These are phyloP conservation scores for Electrophaes corylata DNA, from an alignment of 2,888 invertebrate species.

Conservation along the genomic window DNA sequence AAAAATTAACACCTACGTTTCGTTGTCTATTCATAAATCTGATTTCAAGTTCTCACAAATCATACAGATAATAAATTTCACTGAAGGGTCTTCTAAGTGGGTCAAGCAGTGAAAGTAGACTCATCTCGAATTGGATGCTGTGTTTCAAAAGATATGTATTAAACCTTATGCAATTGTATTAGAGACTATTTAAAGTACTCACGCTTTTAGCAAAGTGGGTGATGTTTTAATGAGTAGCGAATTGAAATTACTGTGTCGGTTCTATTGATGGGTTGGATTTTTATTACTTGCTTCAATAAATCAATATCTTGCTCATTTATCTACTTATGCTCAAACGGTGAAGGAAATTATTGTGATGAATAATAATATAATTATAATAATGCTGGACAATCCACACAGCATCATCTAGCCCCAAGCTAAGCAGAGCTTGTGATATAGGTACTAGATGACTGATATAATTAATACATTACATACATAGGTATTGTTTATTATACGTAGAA, in stretches of 20 bases:
- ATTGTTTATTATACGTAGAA: no score
- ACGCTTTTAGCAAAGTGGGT: slow-evolving; percentile 5
- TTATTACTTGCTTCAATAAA: not conserved
- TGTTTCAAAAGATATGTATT: slow-evolving; percentile 8
- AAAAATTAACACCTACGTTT: slow-evolving; percentile 32
- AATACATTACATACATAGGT: no score
- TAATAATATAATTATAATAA: no score
- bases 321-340: no score
- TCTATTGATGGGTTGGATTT: slow-evolving; percentile 16
- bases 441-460: no score
- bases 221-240: slow-evolving; percentile 20
- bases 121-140: slow-evolving; percentile 20
- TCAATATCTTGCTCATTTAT: not conserved
- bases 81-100: slow-evolving; percentile 56
- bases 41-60: slow-evolving; percentile 40
- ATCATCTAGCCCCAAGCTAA: no score
- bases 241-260: slow-evolving; percentile 34
- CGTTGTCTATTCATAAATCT: slow-evolving; percentile 36
- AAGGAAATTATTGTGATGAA: no score
- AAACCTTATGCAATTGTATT: slow-evolving; percentile 17
- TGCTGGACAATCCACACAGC: no score
- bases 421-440: no score
- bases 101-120: slow-evolving; percentile 68
- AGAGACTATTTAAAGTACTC: slow-evolving; percentile 6
- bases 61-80: slow-evolving; percentile 44